A percentile compares a stretch with the other conserved stretches of the same genome.
These are phyloP conservation scores for Acanthiza pusilla DNA, from an alignment of 2,797 vertebrate species.

Conservation along the genomic window DNA sequence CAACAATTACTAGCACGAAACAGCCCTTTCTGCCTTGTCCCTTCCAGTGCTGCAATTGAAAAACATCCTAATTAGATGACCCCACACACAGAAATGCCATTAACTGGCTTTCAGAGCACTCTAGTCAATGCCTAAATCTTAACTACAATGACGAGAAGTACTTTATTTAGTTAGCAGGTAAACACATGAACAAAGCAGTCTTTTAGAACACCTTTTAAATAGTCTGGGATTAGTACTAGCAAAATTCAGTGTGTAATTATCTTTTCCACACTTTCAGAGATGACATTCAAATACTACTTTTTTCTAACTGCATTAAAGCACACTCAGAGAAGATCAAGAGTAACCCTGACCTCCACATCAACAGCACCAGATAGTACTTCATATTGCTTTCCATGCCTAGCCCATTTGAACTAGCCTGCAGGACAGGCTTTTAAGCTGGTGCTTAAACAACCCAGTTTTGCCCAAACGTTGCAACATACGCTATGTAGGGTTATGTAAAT, in stretches of 20 bases:
- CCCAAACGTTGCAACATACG: not conserved
- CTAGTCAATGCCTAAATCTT: not conserved
- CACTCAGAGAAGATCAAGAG: not conserved
- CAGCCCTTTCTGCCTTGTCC: slow-evolving; percentile 4
- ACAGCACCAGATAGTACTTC: not conserved
- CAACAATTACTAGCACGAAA: not conserved
- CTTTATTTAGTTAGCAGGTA: not conserved
- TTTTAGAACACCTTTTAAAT: not conserved
- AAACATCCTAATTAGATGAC: slow-evolving; percentile 14
- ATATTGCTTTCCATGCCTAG: not conserved
- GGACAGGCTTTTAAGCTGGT: not conserved
- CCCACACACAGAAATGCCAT: not conserved
- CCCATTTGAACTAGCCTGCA: not conserved
- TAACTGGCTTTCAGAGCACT: slow-evolving; percentile 1
- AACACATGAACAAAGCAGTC: not conserved
- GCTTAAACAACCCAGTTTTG: slow-evolving; percentile 10
- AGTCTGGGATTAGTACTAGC: not conserved
- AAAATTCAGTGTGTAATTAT: not conserved
- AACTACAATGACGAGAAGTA: not conserved
- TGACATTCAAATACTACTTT: not conserved
- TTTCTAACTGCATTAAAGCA: not conserved
- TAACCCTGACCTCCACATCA: not conserved
- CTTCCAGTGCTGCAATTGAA: not conserved
- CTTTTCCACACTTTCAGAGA: not conserved
- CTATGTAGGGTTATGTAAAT: not conserved